phyloP scores from a whole-genome alignment of 2,888 invertebrate species.

The Tinea pellionella region DNA sequence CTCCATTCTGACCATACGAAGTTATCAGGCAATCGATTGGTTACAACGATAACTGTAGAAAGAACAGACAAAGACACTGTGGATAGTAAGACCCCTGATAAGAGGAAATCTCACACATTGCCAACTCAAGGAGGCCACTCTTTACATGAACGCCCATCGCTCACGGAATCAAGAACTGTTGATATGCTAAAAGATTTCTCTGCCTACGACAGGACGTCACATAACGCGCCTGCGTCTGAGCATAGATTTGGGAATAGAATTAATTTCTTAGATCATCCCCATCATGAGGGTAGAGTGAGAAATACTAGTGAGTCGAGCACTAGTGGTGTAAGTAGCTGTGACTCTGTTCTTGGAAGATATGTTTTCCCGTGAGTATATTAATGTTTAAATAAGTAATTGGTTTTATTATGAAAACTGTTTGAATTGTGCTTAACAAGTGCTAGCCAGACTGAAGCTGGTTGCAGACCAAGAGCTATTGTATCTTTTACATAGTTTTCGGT shows the following conservation, averaged over 20 bases:
- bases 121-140: slow-evolving; percentile 62
- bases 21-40: slow-evolving; percentile 17
- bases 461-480: no score
- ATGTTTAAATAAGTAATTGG: background rate
- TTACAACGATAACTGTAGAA: slow-evolving; percentile 24
- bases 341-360: slow-evolving; percentile 75
- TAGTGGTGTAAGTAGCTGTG: slow-evolving; percentile 85
- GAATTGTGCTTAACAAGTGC: no score
- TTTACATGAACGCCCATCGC: slow-evolving; percentile 73
- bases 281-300: slow-evolving; percentile 51
- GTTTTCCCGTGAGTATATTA: slow-evolving; percentile 61
- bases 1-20: slow-evolving; percentile 44
- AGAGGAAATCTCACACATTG: slow-evolving; percentile 66
- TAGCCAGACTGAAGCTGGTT: no score
- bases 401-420: no score
- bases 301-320: slow-evolving; percentile 80
- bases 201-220: slow-evolving; percentile 39
- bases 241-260: slow-evolving; percentile 41
- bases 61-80: slow-evolving; percentile 32
- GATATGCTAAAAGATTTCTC: slow-evolving; percentile 64
- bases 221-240: slow-evolving; percentile 22
- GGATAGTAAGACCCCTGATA: slow-evolving; percentile 38
- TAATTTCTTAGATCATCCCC: slow-evolving; percentile 49
- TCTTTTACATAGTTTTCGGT: no score
- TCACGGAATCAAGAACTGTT: slow-evolving; percentile 77